Base-by-base conservation (phyloP, 2,797 vertebrate genomes). In the Pangasius larnaudii region DNA sequence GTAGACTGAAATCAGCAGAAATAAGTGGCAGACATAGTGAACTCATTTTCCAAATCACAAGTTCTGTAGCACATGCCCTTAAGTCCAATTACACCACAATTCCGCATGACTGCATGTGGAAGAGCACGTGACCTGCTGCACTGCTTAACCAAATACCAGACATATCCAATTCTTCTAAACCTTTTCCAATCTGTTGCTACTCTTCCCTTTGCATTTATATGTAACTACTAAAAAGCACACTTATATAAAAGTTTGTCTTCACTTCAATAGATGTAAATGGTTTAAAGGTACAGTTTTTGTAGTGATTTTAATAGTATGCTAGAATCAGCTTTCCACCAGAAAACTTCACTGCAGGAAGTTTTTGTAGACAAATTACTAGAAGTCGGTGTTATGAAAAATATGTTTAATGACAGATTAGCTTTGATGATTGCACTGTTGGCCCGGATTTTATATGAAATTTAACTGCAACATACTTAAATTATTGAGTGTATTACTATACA, bases 11-110 rank as follows among this genome's bases (percentile, higher is more conserved):
- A 49, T 74, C 53, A 72, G 63, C 51, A 83, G 56, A 49, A 71
- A 81, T 81, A 69, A 30, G 75, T 78, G 75, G n/a, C 78, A 49
- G 65, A 42, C 74, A 79, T 82, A 84, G 30, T 59, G 30, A 67
- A 67, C 71, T 81, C 63, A 69, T 86, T 90, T 51, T 78, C 59
- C 58, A 58, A 88, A 89, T 91, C 91, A 91, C 91, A 89, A 88
- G 91, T 84, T 91, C 49, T 39, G 36, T 82, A 88, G 67, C 65
- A 87, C 89, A 84, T 91, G 79, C 84, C 39, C 85, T 74, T n/a
- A 89, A 84, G 84, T 61, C 36, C 72, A 90, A 89, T 92, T 91
- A 90, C 71, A 16, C n/a, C 58, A 49, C 77, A 82, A 22, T 87
- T 88, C 84, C 89, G 74, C 91, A 89, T 91, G 91, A 92, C 86